phyloP scores from a whole-genome alignment of 2,113 vertebrate species.

The Sinosuthora webbiana region DNA sequence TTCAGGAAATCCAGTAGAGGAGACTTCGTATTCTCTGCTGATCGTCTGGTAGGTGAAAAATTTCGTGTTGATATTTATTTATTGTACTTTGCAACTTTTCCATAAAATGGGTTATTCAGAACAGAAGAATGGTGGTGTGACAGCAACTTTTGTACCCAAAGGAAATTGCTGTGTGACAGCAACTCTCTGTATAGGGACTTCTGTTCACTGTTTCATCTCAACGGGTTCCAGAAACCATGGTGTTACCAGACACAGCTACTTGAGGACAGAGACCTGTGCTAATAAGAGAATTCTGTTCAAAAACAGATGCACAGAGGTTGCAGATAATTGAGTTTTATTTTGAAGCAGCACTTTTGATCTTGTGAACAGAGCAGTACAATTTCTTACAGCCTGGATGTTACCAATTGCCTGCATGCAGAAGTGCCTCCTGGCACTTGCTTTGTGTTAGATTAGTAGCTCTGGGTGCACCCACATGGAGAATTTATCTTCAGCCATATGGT shows the following conservation, averaged over 20 bases:
- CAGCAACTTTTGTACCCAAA: not conserved
- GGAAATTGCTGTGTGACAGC: not conserved
- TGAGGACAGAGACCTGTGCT: not conserved
- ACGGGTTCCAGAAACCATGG: not conserved
- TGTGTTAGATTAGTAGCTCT: not conserved
- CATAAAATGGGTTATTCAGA: not conserved
- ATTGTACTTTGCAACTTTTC: not conserved
- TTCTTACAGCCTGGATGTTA: not conserved
- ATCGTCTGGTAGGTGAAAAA: constrained; percentile 87
- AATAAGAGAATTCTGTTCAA: not conserved
- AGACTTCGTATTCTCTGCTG: constrained; percentile 96
- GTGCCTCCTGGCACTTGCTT: not conserved
- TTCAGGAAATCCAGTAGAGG: constrained; percentile 93
- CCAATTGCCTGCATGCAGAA: not conserved
- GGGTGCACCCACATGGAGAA: not conserved
- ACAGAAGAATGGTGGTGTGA: not conserved
- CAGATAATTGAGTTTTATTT: not conserved
- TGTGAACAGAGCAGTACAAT: not conserved
- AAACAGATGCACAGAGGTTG: not conserved
- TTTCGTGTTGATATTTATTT: constrained; percentile 46
- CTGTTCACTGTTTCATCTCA: not conserved
- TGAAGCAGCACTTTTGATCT: not conserved
- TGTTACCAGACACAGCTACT: not conserved
- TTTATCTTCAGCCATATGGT: not conserved
- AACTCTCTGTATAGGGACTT: not conserved